Conservation (phyloP, 2,888 invertebrate genomes). For the Macaria liturata region DNA sequence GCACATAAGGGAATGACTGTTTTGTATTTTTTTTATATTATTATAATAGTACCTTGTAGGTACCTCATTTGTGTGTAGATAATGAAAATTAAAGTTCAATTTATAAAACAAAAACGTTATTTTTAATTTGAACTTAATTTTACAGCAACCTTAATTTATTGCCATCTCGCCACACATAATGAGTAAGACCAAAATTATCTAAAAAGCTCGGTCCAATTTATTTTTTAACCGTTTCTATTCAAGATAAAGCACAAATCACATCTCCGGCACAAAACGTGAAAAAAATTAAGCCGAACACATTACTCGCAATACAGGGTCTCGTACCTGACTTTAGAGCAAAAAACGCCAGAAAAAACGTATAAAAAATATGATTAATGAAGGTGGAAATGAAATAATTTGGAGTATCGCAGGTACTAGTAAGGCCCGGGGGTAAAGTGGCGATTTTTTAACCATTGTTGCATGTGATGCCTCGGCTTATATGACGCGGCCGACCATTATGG, state of each 20-base stretch:
- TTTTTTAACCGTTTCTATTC: slow-evolving; percentile 22
- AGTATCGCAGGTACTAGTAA: slow-evolving; percentile 55
- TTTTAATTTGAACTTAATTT: too few relatives aligned
- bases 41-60: too few relatives aligned
- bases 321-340: slow-evolving; percentile 67
- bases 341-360: slow-evolving; percentile 31
- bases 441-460: slow-evolving; percentile 58
- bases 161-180: background rate
- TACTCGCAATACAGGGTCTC: slow-evolving; percentile 52
- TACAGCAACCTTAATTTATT: background rate
- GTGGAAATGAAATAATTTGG: slow-evolving; percentile 72
- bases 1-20: too few relatives aligned
- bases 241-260: slow-evolving; percentile 35
- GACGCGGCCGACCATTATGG: slow-evolving; percentile 8
- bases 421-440: slow-evolving; percentile 44
- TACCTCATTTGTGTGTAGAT: too few relatives aligned
- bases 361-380: slow-evolving; percentile 76
- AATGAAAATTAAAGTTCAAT: too few relatives aligned
- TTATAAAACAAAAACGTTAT: too few relatives aligned
- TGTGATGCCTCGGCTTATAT: slow-evolving; percentile 9
- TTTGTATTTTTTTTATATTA: too few relatives aligned
- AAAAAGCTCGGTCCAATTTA: slow-evolving; percentile 8
- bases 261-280: slow-evolving; percentile 37
- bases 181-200: background rate
- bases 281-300: slow-evolving; percentile 62